Evolutionary conservation across 2,888 invertebrate species (phyloP).

Genomic region (Hyles lineata): DNA sequence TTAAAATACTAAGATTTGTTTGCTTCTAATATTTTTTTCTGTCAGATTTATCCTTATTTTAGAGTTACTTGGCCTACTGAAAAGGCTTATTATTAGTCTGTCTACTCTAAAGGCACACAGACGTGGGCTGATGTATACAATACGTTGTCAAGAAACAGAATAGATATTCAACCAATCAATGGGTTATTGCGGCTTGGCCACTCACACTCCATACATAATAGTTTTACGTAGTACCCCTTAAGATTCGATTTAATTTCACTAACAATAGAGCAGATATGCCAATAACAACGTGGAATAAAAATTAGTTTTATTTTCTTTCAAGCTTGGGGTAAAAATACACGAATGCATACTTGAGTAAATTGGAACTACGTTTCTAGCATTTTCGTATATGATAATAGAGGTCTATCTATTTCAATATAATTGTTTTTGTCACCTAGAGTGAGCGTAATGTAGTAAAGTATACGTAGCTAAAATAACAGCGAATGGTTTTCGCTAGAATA

Average conservation of each 20-base stretch:
- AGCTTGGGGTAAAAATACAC: not conserved
- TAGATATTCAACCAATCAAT: not conserved
- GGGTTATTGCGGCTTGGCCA: not conserved
- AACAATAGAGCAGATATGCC: not conserved
- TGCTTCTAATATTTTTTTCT: no score
- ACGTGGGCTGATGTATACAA: not conserved
- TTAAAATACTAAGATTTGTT: no score
- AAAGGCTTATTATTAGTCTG: no score
- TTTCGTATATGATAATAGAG: not conserved
- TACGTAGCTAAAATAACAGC: not conserved
- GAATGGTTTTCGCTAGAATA: no score
- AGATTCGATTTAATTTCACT: not conserved
- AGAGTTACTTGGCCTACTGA: no score
- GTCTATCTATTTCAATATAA: not conserved
- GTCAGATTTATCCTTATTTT: no score
- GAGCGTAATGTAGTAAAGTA: not conserved
- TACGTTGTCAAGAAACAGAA: not conserved
- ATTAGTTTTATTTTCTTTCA: not conserved
- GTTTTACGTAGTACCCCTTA: not conserved
- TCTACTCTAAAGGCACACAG: not conserved
- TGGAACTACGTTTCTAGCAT: not conserved
- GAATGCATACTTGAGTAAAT: not conserved
- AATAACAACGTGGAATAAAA: not conserved
- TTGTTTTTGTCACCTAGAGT: not conserved
- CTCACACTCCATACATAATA: not conserved